These are phyloP conservation scores for Episyrphus balteatus DNA, from an alignment of 1,140 invertebrate species.

Conservation along the genomic window DNA sequence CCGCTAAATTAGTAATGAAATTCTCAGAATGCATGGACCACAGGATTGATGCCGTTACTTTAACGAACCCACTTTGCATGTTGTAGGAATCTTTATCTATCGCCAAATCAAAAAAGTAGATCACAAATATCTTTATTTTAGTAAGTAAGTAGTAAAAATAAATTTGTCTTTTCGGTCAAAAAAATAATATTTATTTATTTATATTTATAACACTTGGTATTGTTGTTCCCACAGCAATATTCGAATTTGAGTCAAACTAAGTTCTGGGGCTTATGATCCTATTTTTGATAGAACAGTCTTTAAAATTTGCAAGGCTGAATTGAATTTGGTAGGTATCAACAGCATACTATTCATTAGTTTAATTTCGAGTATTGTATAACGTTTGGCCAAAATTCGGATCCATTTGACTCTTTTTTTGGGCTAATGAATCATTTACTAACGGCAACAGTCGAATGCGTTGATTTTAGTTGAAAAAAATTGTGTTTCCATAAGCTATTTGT, in stretches of 20 bases:
- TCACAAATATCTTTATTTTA: constrained; percentile 61
- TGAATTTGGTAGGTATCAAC: constrained; percentile 44
- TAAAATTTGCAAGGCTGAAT: constrained; percentile 49
- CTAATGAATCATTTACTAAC: constrained; percentile 29
- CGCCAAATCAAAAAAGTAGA: constrained; percentile 65
- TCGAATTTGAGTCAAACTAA: constrained; percentile 46
- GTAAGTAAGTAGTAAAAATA: constrained; percentile 24
- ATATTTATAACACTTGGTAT: constrained; percentile 30
- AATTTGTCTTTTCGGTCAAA: background rate
- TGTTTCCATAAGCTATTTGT: constrained; percentile 72
- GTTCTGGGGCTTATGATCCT: constrained; percentile 46
- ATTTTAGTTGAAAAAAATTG: constrained; percentile 40
- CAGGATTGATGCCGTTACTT: constrained; percentile 64
- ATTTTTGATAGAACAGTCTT: constrained; percentile 51
- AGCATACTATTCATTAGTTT: constrained; percentile 56
- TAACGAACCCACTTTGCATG: constrained; percentile 35
- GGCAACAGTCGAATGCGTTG: background rate
- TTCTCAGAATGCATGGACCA: constrained; percentile 61
- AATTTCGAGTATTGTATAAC: constrained; percentile 26
- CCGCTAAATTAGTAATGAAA: constrained; percentile 48
- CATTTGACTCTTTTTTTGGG: constrained; percentile 34
- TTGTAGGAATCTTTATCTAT: constrained; percentile 42
- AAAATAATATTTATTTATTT: background rate
- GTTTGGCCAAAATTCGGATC: constrained; percentile 30
- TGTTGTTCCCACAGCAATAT: constrained; percentile 44